phyloP scores from a whole-genome alignment of 2,113 vertebrate genomes.

The Brachypodius melanocephalos region DNA sequence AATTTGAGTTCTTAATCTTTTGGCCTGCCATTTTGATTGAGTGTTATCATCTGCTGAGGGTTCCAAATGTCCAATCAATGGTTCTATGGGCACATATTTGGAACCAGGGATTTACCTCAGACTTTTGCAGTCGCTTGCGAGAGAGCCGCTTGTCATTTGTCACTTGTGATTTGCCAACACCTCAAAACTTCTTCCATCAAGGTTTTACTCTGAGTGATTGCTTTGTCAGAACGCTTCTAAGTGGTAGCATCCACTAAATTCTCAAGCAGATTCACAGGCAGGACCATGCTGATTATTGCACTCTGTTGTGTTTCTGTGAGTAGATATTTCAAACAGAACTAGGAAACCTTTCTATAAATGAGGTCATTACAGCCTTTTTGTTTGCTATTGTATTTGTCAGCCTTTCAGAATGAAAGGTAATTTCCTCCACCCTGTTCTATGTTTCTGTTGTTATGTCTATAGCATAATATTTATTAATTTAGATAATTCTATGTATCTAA shows the following conservation, averaged over 20 bases:
- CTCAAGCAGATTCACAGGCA: background rate
- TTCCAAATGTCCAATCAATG: background rate
- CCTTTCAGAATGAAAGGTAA: background rate
- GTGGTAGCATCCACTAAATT: background rate
- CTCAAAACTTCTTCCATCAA: background rate
- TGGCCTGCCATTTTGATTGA: background rate
- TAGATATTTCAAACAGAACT: background rate
- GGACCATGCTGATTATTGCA: background rate
- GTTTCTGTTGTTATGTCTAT: background rate
- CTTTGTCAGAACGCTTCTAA: background rate
- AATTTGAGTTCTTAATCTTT: background rate
- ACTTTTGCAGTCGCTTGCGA: background rate
- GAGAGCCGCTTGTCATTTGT: background rate
- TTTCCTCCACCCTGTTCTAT: background rate
- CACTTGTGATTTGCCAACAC: background rate
- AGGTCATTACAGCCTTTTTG: background rate
- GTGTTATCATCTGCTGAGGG: background rate
- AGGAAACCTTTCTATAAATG: background rate
- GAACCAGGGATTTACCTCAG: background rate
- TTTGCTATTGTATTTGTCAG: background rate
- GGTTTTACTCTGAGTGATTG: background rate
- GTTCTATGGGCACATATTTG: rapidly evolving
- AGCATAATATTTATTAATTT: background rate
- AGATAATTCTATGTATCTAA: background rate
- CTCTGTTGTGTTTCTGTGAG: background rate